phyloP scores from a whole-genome alignment of 2,888 invertebrate species.

The Auanema sp. region DNA sequence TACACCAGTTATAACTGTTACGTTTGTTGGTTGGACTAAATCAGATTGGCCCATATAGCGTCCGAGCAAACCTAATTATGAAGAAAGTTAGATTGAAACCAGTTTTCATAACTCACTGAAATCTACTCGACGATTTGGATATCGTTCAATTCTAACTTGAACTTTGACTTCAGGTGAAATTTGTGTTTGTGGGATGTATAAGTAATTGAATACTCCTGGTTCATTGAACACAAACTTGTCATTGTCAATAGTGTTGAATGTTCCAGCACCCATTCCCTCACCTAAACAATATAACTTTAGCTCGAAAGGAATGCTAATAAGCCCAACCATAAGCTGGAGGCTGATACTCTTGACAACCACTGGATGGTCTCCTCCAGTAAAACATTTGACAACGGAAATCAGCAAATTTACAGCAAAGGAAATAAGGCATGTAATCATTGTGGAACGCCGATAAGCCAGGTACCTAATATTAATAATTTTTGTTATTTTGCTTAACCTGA shows the following conservation, averaged over 20 bases:
- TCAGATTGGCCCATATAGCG: constrained; percentile 56
- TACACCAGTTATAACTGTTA: constrained; percentile 61
- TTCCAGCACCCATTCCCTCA: constrained; percentile 89
- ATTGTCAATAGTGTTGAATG: constrained; percentile 88
- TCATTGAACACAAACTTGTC: constrained; percentile 90
- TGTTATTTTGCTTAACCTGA: not conserved
- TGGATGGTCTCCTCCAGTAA: constrained; percentile 84
- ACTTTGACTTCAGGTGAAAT: constrained; percentile 59
- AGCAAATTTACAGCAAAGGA: constrained; percentile 90
- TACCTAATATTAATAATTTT: constrained; percentile 68
- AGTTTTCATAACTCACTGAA: constrained; percentile 45
- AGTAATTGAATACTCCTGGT: constrained; percentile 85
- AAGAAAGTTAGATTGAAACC: not conserved
- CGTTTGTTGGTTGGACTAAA: constrained; percentile 61
- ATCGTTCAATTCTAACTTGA: constrained; percentile 60
- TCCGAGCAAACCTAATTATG: constrained; percentile 54
- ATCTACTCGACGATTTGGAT: constrained; percentile 61
- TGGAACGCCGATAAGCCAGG: constrained; percentile 93
- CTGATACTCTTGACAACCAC: constrained; percentile 93
- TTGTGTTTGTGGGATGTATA: constrained; percentile 65
- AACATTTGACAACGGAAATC: constrained; percentile 92
- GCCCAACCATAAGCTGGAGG: constrained; percentile 76
- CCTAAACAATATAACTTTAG: constrained; percentile 68
- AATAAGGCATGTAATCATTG: constrained; percentile 91
- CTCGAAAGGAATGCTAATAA: not conserved